Evolutionary conservation across 2,888 invertebrate genomes (phyloP), one percentile per base, ranked within the genome.

Genomic region (Willowsia nigromaculata): DNA sequence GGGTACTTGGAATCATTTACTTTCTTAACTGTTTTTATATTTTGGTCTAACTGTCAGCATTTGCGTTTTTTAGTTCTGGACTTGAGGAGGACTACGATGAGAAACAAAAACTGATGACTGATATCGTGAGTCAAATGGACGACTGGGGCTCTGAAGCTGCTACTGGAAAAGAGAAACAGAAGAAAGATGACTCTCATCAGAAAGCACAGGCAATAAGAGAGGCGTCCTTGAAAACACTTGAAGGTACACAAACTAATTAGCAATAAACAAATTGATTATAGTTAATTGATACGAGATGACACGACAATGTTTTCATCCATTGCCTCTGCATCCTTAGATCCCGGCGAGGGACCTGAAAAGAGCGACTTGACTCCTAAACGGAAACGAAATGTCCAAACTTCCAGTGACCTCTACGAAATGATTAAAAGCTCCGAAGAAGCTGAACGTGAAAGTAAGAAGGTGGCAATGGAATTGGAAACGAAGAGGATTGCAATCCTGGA

Each of bases 231-330:
- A 13, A 43, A n/a, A 13, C 47, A 11, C 25, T 74, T 1, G 1
- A 4, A 47, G 47, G 74, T 74, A 22, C 18, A 40, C 18, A 15
- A 22, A 74, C 25, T 40, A n/a, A n/a, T n/a, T n/a, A n/a, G n/a
- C n/a, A n/a, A n/a, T n/a, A n/a, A n/a, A n/a, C n/a, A n/a, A n/a
- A n/a, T n/a, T n/a, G n/a, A n/a, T n/a, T n/a, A n/a, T n/a, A n/a
- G n/a, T n/a, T n/a, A n/a, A n/a, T n/a, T n/a, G n/a, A n/a, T n/a
- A n/a, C n/a, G 9, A 47, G 6, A 40, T 11, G 81, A 7, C 82
- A 40, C 82, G 82, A 47, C 27, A 82, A 27, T 33, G 9, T 65
- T 82, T 82, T 1, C 82, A 47, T 82, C 27, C n/a, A 25, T n/a
- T 82, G 25, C 65, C 82, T 30, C 82, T 82, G 82, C 82, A n/a